Evolutionary conservation across 2,888 invertebrate genomes (phyloP).

Genomic region (Hemaris fuciformis): DNA sequence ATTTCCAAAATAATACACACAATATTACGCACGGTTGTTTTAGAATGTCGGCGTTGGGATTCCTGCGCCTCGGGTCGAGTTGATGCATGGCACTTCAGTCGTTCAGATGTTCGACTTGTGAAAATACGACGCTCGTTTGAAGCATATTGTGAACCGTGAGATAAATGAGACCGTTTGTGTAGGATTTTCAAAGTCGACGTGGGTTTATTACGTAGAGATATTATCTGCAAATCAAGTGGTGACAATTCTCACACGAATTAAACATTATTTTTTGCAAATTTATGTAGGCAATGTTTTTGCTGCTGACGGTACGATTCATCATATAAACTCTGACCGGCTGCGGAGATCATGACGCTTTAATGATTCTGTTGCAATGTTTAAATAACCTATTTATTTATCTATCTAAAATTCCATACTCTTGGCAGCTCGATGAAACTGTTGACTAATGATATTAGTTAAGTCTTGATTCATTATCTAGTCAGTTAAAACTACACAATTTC

Average conservation of each 20-base stretch:
- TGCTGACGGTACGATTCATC: conserved; percentile 16
- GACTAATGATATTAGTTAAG: conserved; percentile 25
- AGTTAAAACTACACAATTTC: not conserved
- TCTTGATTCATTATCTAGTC: not conserved
- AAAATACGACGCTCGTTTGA: conserved; percentile 23
- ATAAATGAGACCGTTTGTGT: conserved; percentile 13
- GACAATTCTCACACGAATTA: not conserved
- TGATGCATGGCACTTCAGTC: conserved; percentile 20
- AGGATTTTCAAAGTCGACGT: conserved; percentile 9
- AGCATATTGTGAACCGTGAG: conserved; percentile 16
- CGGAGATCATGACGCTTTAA: conserved; percentile 38
- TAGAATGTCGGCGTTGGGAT: conserved; percentile 27
- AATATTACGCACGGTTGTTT: conserved; percentile 39
- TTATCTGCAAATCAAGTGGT: not conserved
- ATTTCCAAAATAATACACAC: conserved; percentile 56
- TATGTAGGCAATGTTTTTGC: not conserved
- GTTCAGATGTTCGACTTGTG: conserved; percentile 22
- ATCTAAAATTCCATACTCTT: conserved; percentile 30
- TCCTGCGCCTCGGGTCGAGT: conserved; percentile 16
- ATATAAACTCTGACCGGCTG: conserved; percentile 33
- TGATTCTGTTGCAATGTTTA: conserved; percentile 52
- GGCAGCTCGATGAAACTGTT: conserved; percentile 21
- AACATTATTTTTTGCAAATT: not conserved
- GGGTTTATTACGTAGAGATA: not conserved
- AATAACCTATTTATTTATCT: conserved; percentile 54